Base-by-base conservation (phyloP, 2,113 vertebrate genomes). In the Chauna torquata region DNA sequence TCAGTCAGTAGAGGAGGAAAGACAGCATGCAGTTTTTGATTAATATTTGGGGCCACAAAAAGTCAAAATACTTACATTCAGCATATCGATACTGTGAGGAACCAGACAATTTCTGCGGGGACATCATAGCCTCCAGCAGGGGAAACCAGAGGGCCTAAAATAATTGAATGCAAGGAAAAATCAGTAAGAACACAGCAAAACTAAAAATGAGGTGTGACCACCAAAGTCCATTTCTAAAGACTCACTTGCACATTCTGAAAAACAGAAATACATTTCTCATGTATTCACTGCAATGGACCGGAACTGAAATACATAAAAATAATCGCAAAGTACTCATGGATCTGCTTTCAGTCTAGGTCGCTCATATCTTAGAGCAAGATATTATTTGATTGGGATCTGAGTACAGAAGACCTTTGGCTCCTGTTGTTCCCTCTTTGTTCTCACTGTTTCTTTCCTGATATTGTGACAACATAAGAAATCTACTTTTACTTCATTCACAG, bases 81-180 rank as follows among this genome's bases (percentile, higher is more conserved):
- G 98, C 98, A 28, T 98, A 97, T 24, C 82, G 97, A 86, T 94
- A 97, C 58, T 98, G 80, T 1, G 97, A 95, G 2, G 98, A 98
- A 83, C 98, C 97, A 34, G 98, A 98, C 36, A 98, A 97, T 95
- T 99, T 99, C 98, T 99, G 99, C 45, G 99, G 99, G 25, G 98
- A 98, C 99, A 99, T 99, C 99, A 99, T 99, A 17, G 99, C 98
- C 94, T 99, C 99, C 85, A 99, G 92, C 27, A 99, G 97, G 3
- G 99, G 99, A 98, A 99, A 99, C 99, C 99, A 99, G 15, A 99
- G 98, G 7, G 97, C 98, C 99, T 99, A 83, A 23, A 66, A 85
- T 20, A n/a, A 82, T 55, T 23, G 36, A 89, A 79, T 8, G 44
- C 5, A 12, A 17, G 64, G 3, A 13, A 69, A 86, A 49, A 45